Conservation (phyloP, 2,888 invertebrate species). For the Machimus rusticus region DNA sequence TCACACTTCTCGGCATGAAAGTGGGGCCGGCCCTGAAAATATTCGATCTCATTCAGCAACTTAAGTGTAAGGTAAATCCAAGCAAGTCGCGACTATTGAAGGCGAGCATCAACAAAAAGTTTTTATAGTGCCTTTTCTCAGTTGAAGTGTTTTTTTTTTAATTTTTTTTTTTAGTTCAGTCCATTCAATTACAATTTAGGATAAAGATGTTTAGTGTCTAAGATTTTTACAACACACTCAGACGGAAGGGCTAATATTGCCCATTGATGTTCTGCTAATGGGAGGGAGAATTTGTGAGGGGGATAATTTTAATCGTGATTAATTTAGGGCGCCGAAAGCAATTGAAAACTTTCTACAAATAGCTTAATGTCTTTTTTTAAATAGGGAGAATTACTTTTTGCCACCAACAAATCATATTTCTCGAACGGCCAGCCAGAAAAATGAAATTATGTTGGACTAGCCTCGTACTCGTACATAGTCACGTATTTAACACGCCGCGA, state of each 20-base stretch:
- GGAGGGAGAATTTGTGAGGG: background rate
- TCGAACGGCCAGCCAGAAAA: background rate
- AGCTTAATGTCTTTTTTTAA: background rate
- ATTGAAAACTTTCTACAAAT: slow-evolving; percentile 8
- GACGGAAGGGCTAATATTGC: background rate
- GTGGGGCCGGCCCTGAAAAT: slow-evolving; percentile 95
- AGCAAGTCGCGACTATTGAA: slow-evolving; percentile 63
- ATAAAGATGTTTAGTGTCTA: background rate
- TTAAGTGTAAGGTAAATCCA: slow-evolving; percentile 75
- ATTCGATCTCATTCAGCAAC: slow-evolving; percentile 88
- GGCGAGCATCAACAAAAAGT: slow-evolving; percentile 69
- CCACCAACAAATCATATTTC: background rate
- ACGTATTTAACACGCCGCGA: background rate
- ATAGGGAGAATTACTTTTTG: background rate
- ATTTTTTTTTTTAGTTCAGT: slow-evolving; percentile 10
- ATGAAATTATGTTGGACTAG: background rate
- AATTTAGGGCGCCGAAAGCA: background rate
- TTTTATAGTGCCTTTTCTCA: slow-evolving; percentile 66
- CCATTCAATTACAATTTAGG: slow-evolving; percentile 18
- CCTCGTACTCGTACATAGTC: background rate
- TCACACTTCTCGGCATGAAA: slow-evolving; percentile 89
- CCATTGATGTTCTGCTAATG: background rate
- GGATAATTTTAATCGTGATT: background rate
- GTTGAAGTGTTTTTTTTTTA: slow-evolving; percentile 6
- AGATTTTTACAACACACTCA: background rate